A percentile compares a stretch with the other conserved stretches of the same genome.
Evolutionary conservation across 2,113 vertebrate species (phyloP).

Genomic region (Aleadryas rufinucha): DNA sequence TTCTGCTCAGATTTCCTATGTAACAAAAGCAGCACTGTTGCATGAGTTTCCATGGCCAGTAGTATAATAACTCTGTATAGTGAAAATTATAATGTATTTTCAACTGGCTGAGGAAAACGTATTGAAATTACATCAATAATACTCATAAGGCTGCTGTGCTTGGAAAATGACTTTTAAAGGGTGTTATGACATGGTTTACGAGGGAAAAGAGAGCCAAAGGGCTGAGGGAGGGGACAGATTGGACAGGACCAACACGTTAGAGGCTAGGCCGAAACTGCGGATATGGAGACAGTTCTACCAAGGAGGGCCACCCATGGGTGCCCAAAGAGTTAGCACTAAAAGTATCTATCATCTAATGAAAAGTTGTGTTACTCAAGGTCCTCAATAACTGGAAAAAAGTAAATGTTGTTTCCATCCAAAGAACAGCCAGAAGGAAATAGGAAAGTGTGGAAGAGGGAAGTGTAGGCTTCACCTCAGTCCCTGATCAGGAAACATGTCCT

Average conservation of each 20-base stretch:
- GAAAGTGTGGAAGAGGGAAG: not conserved
- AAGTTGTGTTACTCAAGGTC: not conserved
- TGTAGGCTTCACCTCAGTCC: not conserved
- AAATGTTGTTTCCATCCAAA: not conserved
- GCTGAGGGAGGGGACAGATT: rapidly evolving
- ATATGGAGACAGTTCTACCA: not conserved
- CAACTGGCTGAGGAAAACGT: not conserved
- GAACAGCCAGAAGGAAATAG: not conserved
- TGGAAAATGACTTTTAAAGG: not conserved
- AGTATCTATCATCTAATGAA: not conserved
- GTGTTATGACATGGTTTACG: not conserved
- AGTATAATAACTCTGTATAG: not conserved
- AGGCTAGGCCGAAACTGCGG: not conserved
- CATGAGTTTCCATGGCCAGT: not conserved
- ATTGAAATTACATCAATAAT: not conserved
- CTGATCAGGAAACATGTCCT: not conserved
- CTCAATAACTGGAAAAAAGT: rapidly evolving
- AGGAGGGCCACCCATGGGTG: not conserved
- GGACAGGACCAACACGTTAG: not conserved
- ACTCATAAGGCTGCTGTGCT: not conserved
- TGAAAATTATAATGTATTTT: not conserved
- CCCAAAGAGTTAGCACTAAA: not conserved
- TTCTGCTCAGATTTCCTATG: not conserved
- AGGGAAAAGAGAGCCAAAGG: not conserved
- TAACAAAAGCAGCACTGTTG: not conserved